phyloP scores from a whole-genome alignment of 2,797 vertebrate genomes.

The Chromis chromis region DNA sequence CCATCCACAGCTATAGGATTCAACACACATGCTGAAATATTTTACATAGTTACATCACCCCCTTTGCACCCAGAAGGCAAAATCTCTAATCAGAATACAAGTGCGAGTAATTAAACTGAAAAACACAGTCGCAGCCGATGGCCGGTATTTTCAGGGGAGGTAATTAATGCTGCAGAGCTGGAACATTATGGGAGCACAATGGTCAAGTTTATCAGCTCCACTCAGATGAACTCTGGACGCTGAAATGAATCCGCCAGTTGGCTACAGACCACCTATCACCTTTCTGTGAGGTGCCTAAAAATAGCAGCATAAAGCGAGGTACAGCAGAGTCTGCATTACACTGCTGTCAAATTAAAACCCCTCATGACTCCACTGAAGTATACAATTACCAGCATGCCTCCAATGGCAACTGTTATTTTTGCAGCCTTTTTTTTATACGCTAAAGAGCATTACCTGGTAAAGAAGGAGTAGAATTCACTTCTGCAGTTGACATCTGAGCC shows the following conservation, averaged over 20 bases:
- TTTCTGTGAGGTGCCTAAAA: slow-evolving; percentile 57
- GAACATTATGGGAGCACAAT: slow-evolving; percentile 28
- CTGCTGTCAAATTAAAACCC: slow-evolving; percentile 45
- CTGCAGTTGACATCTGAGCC: neutral
- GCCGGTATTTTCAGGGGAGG: slow-evolving; percentile 39
- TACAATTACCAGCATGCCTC: slow-evolving; percentile 40
- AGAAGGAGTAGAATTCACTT: neutral
- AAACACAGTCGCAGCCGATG: slow-evolving; percentile 25
- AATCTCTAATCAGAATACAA: slow-evolving; percentile 50
- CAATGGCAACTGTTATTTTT: slow-evolving; percentile 12
- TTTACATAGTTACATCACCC: slow-evolving; percentile 52
- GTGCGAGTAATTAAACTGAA: slow-evolving; percentile 57
- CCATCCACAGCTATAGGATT: slow-evolving; percentile 5
- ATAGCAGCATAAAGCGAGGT: slow-evolving; percentile 49
- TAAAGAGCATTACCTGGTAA: neutral
- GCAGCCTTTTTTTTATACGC: neutral
- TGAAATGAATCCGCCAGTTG: slow-evolving; percentile 45
- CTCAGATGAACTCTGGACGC: slow-evolving; percentile 30
- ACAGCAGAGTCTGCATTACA: slow-evolving; percentile 37
- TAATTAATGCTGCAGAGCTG: slow-evolving; percentile 49
- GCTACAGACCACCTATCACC: slow-evolving; percentile 47
- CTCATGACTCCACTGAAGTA: slow-evolving; percentile 37
- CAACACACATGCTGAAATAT: slow-evolving; percentile 33
- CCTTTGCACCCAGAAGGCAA: slow-evolving; percentile 44
- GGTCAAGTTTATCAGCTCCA: slow-evolving; percentile 32